A percentile compares a stretch with the other conserved stretches of the same genome.
Conservation (phyloP, 2,888 invertebrate species). For the Latrodectus elegans region DNA sequence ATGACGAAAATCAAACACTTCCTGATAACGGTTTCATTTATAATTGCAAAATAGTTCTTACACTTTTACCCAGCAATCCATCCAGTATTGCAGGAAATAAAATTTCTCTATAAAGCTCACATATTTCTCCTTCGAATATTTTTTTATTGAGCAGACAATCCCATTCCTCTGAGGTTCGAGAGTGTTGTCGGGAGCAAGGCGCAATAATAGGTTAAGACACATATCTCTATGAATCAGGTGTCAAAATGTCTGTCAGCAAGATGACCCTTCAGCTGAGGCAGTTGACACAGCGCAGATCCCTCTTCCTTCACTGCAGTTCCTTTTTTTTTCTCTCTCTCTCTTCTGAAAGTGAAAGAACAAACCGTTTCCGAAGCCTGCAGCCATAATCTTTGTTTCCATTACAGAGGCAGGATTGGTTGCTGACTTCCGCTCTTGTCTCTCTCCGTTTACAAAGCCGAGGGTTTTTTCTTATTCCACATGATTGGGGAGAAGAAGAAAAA, state of each 20-base stretch:
- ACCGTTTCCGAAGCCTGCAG: slow-evolving; percentile 2
- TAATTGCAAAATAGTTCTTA: no score
- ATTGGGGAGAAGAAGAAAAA: not conserved
- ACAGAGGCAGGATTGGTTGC: slow-evolving; percentile 30
- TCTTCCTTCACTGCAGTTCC: not conserved
- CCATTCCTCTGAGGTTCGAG: no score
- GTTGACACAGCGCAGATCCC: slow-evolving; percentile 37
- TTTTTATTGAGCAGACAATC: no score
- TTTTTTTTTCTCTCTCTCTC: slow-evolving; percentile 3
- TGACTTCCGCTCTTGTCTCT: slow-evolving; percentile 24
- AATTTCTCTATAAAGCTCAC: no score
- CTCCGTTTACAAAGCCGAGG: slow-evolving; percentile 28
- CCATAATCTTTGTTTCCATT: slow-evolving; percentile 62
- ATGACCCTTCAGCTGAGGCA: slow-evolving; percentile 9
- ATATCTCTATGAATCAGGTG: slow-evolving; percentile 39
- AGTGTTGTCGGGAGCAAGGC: not conserved
- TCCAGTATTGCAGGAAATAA: no score
- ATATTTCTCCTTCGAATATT: no score
- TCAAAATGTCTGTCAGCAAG: slow-evolving; percentile 56
- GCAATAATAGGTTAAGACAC: slow-evolving; percentile 3
- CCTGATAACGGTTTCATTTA: no score
- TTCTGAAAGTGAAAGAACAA: slow-evolving; percentile 16
- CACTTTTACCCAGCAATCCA: no score
- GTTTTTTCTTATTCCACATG: slow-evolving; percentile 16
- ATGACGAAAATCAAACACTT: no score